Evolutionary conservation across 2,888 invertebrate genomes (phyloP), one percentile per base, ranked within the genome.

Genomic region (Pyrrhia umbra): DNA sequence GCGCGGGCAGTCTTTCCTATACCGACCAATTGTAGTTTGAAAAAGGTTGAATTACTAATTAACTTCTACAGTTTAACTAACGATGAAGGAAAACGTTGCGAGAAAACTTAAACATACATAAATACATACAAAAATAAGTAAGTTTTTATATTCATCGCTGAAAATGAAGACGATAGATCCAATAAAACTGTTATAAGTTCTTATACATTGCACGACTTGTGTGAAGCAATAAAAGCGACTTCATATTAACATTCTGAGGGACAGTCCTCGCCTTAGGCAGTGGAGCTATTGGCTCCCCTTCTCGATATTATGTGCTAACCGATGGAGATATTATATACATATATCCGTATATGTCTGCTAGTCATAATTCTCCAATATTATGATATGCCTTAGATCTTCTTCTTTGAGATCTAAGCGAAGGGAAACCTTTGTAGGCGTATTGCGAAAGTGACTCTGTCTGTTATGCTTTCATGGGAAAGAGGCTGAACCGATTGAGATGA

Each of bases 181-280:
- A 75, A 71, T 54, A 56, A 63, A 56, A 56, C 52, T 25, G 57
- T 46, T 57, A 71, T 71, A 76, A 54, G 56, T 51, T 64, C 34
- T 34, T 75, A 76, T 71, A 76, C 50, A 51, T 65, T 15, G 40
- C 23, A 39, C 49, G 72, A 30, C 42, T 52, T 40, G 64, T 40
- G 61, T 43, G 71, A 65, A 68, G 88, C 86, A 90, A 92, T 92
- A 92, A 92, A 91, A 90, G 86, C 81, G 86, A 83, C 79, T 75
- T 73, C 82, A 85, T 92, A 92, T 91, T 92, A 92, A 91, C 89
- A 92, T 89, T 90, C 90, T 83, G 82, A 82, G 85, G 79, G 71
- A 59, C 76, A 73, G 82, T 84, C 91, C 92, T 89, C 88, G 92
- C 92, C 91, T 58, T 77, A 72, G 88, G 90, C 88, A 8, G 0